These are phyloP conservation scores for Ceuthmochares aereus DNA, from an alignment of 2,113 vertebrate genomes.

Conservation along the genomic window DNA sequence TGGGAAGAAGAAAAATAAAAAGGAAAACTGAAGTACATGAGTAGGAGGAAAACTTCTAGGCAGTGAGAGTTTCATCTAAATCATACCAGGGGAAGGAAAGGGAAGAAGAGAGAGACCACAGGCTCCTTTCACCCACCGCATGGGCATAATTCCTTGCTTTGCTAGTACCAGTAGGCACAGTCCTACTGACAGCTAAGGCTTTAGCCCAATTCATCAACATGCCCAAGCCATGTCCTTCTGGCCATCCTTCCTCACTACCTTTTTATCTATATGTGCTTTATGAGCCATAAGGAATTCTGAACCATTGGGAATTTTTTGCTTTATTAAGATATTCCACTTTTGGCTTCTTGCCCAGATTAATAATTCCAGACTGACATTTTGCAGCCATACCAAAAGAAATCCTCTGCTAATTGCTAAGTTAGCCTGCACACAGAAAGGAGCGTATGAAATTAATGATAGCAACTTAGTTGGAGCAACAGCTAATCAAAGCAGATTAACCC, in stretches of 20 bases:
- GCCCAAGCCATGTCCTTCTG: neutral
- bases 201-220: neutral
- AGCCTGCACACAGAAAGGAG: neutral
- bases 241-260: neutral
- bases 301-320: neutral
- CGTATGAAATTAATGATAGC: neutral
- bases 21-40: neutral
- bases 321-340: neutral
- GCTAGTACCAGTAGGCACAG: neutral
- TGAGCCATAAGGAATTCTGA: neutral
- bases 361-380: slow-evolving; percentile 2
- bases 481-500: slow-evolving; percentile 25
- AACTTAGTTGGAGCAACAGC: neutral
- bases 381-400: slow-evolving; percentile 9
- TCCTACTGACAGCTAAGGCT: neutral
- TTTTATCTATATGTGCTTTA: neutral
- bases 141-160: neutral
- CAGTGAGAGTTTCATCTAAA: neutral
- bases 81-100: neutral
- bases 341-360: neutral
- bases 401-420: neutral
- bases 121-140: neutral
- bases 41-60: neutral
- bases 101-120: neutral
- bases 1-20: neutral